Evolutionary conservation across 2,113 vertebrate genomes (phyloP), one percentile per base, ranked within the genome.

Genomic region (Salvelinus alpinus): DNA sequence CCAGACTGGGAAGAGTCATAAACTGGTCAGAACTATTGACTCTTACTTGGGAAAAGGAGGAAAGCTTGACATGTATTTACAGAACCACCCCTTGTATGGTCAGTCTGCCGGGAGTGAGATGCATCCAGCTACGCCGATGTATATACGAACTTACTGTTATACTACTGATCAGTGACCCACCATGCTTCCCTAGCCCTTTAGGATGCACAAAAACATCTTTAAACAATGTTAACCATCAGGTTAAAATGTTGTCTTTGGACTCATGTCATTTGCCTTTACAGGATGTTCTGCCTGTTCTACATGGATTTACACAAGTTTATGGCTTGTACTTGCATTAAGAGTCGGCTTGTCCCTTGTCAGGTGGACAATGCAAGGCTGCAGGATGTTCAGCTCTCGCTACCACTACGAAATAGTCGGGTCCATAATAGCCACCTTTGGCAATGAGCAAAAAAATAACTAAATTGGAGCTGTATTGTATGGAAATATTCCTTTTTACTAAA

Each of bases 81-180:
- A 18, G 0, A 1, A 1, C 51, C 51, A 54, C 12, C 38, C n/a
- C 81, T 75, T 34, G 74, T 44, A 44, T 44, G 38, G 38, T 65
- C 80, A 82, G 79, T 68, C 62, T 83, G 24, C 24, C 24, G 66
- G 75, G 73, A 80, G 81, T 78, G 78, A 86, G 79, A 85, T 13
- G 18, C 44, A 16, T 16, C 48, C 48, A 54, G 48, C 76, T 5
- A 20, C 75, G 77, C 81, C 78, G 1, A 80, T 82, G 85, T 90
- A 86, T 89, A 85, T 91, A 38, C 9, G 38, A 44, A 85, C 84
- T 85, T 85, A 62, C 59, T 81, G 54, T 73, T 57, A 38, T 5
- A 5, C 25, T 60, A 20, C 7, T 20, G 20, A 22, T 62, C 76
- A 85, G 67, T 24, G 59, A 80, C 82, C 86, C 73, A 77, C 65